These are phyloP conservation scores for Tachysurus vachellii DNA, from an alignment of 2,113 vertebrate species.

Conservation along the genomic window DNA sequence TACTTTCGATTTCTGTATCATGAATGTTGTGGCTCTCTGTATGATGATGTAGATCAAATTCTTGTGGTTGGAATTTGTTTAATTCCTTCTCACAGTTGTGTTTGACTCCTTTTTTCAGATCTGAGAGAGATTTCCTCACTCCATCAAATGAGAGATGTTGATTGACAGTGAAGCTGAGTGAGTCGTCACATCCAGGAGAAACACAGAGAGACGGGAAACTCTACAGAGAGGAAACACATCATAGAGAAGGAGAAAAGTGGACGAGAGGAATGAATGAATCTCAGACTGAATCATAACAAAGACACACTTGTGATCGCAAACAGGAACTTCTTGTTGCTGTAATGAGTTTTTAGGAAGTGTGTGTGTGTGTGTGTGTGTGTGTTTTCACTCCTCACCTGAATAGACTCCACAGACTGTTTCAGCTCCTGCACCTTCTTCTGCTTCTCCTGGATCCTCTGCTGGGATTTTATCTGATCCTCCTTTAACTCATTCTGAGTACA, in stretches of 20 bases:
- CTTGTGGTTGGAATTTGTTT: neutral
- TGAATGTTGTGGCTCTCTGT: neutral
- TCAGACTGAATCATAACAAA: neutral
- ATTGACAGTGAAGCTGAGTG: neutral
- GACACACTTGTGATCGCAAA: neutral
- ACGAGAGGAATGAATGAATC: too few species aligned
- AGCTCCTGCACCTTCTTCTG: neutral
- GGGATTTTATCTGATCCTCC: neutral
- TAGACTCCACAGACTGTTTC: neutral
- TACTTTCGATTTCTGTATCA: neutral
- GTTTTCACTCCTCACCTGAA: neutral
- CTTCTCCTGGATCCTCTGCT: too few species aligned
- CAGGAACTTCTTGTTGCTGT: too few species aligned
- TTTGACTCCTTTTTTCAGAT: neutral
- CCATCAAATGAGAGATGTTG: neutral
- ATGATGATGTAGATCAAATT: neutral
- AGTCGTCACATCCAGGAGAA: neutral
- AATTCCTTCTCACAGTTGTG: neutral
- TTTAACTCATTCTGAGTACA: neutral
- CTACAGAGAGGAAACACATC: neutral
- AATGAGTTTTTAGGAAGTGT: too few species aligned
- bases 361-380: neutral
- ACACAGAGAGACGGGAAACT: neutral
- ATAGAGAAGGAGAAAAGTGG: neutral
- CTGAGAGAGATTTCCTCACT: neutral